Base-by-base conservation (phyloP, 1,140 invertebrate species). In the Bombus difficillimus region DNA sequence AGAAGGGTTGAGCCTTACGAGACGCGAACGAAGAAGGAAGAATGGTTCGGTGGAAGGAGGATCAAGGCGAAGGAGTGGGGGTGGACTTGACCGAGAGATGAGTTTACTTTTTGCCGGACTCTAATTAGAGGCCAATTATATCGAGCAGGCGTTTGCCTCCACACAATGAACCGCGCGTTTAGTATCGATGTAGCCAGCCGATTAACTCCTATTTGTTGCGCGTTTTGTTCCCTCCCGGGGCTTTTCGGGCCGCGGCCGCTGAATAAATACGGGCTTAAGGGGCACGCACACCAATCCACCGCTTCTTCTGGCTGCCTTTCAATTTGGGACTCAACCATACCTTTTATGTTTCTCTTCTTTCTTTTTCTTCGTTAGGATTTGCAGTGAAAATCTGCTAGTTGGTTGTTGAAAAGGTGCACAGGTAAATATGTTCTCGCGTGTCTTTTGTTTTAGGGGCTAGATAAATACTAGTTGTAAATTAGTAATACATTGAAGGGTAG, bases 51-150 rank as follows among this genome's bases (percentile, higher is more conserved):
- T 47, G 57, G 71, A 57, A 75, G 73, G 53, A 77, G 68, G 59
- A 34, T 37, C 43, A 8, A 22, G 9, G 66, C 28, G 53, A 39
- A 18, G 15, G 34, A 66, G 47, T 28, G 37, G 39, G 69, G 43
- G 53, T 37, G 66, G 69, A 25, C 37, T 43, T 25, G 53, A n/a
- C 28, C 59, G 79, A 84, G 85, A 80, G 91, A 91, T 92, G 91
- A 92, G 90, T 92, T 91, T 92, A 90, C 90, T 92, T 93, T 92
- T 93, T 92, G 88, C 81, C 88, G 83, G 91, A 80, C 86, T 91
- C 90, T 92, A 93, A 93, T 93, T 93, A 92, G 91, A 91, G 92
- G 90, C 92, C 92, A 93, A 93, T 93, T 93, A 93, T 93, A 92
- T 92, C 88, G 92, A 91, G 90, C 92, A 93, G 92, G 92, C 92